Base-by-base conservation (phyloP, 1,140 invertebrate genomes). In the Zophobas morio region DNA sequence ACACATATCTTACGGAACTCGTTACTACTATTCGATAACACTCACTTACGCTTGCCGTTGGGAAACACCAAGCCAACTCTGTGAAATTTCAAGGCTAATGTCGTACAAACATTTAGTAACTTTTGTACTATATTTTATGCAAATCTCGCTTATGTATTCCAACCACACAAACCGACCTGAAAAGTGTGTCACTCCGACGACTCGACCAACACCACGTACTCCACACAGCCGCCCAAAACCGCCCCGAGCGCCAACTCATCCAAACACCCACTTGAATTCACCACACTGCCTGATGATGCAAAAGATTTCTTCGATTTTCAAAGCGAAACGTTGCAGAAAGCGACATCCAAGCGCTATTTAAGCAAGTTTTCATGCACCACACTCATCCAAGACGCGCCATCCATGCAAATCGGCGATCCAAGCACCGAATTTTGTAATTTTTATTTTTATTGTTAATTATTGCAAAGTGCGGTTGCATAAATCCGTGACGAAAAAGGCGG, bases 41-140 rank as follows among this genome's bases (percentile, higher is more conserved):
- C 20, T 20, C 20, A 20, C 20, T 20, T 20, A 20, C 20, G 20
- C 0, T 20, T 20, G 20, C 20, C 20, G 20, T 20, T 20, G 20
- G 20, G 42, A 53, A 53, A 36, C 56, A 60, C n/a, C 37, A 36
- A 60, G 37, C 35, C 8, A 46, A 20, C 20, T 20, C 20, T 54
- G 53, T 54, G 56, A 60, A 60, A 60, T 60, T 60, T 60, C 56
- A 60, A 60, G 56, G 56, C 35, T 60, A 60, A 60, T 54, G 51
- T 2, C 20, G 34, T 33, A 20, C 5, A 34, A 54, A 20, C 32
- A 33, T 32, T 20, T 54, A 34, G 35, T 37, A 36, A 60, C 37
- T 60, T 60, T 60, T 36, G 56, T 60, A 20, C 56, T 36, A 60
- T 37, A 60, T 60, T 60, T 39, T 60, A 60, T 60, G 56, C 37